Base-by-base conservation (phyloP, 2,113 vertebrate species). In the Chelonoidis abingdonii region DNA sequence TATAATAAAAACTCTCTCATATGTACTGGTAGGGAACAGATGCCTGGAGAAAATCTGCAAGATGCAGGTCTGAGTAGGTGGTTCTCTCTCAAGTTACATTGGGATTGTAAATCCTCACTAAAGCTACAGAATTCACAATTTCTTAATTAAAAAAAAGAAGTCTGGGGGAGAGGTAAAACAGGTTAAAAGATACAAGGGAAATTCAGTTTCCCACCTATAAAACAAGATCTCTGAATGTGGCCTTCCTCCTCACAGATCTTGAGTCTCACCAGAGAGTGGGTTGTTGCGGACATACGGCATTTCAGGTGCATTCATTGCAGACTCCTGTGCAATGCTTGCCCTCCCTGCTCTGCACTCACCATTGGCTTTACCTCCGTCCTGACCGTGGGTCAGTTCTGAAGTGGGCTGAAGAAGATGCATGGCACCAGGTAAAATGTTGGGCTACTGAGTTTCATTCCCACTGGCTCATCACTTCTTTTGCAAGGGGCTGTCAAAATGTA, bases 331-430 rank as follows among this genome's bases (percentile, higher is more conserved):
- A 12, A 50, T 0, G 0, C 52, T 4, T 2, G 47, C 25, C 52
- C 10, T 83, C 44, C 52, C 0, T 0, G 29, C 50, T n/a, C 38
- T 0, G 0, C 8, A 17, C 13, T 35, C 17, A n/a, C 62, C 35
- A 5, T 69, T 16, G 19, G 62, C 17, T 38, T 10, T 5, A 38
- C 65, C 19, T 35, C 17, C 7, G 4, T 69, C 65, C 35, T 69
- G 65, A 69, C 35, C 2, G 29, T 6, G 8, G n/a, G 65, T 5
- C 65, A 69, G 35, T n/a, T 69, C 17, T n/a, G 65, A 69, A 21
- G 8, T 19, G 31, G 62, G 62, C 62, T 8, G 65, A 72, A 62
- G 13, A 62, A 9, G 19, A 72, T n/a, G n/a, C 19, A 3, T 1
- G 5, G 90, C 10, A 41, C 19, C 2, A 0, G 81, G 11, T 50